Base-by-base conservation (phyloP, 2,797 vertebrate genomes). In the Triplophysa yarkandensis region DNA sequence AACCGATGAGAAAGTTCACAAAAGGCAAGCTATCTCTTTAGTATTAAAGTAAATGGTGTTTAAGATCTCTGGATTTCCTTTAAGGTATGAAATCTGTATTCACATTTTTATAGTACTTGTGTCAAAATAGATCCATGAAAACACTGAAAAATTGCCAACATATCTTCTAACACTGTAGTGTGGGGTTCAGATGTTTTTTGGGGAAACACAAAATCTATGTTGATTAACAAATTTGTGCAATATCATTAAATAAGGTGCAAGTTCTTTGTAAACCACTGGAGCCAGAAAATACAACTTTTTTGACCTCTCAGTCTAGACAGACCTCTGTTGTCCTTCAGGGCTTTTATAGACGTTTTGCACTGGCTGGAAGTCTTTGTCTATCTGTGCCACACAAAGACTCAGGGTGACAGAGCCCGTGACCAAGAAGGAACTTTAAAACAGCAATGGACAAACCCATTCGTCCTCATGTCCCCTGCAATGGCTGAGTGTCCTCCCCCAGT, bases 401-500 rank as follows among this genome's bases (percentile, higher is more conserved):
- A 81, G 85, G 80, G 77, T 82, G 77, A 86, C 69, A 23, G 23
- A 57, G 21, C 44, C 54, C 28, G 36, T 52, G 43, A 57, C 69
- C 62, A 64, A 54, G 14, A 30, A 70, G 14, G 65, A 41, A 61
- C 60, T 72, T 71, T 81, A 80, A 80, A 68, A 83, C 79, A 79
- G 72, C 80, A 85, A 92, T 93, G 92, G 89, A 91, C 85, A 83
- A 79, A 85, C 80, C 85, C 83, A 85, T 91, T 77, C 88, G 89
- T 82, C 91, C 92, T 70, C 91, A 92, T 17, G 90, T 93, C 11
- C 91, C 91, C 21, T 92, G 89, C 4, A 93, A 93, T 89, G 89
- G 92, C 89, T 92, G 89, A 93, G 76, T 85, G 57, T 68, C 39
- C 23, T 76, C 52, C 68, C n/a, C 66, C 62, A 64, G 58, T 64